Base-by-base conservation (phyloP, 2,888 invertebrate genomes). In the Tubiluchus corallicola region DNA sequence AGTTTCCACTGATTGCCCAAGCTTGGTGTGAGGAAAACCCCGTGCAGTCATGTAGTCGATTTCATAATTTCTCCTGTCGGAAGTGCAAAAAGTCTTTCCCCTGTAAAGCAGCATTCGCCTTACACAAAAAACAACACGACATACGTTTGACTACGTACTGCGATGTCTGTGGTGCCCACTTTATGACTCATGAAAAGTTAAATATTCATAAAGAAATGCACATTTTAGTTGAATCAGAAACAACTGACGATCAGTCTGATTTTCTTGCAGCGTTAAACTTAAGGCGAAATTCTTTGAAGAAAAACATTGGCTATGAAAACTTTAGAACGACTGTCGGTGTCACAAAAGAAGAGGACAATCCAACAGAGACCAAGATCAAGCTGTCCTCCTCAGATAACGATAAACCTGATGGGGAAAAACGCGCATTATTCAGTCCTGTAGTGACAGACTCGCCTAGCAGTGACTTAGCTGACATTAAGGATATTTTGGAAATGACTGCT, bases 381-480 rank as follows among this genome's bases (percentile, higher is more conserved):
- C n/a, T n/a, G n/a, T n/a, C n/a, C n/a, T n/a, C n/a, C n/a, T n/a
- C n/a, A n/a, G n/a, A n/a, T n/a, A n/a, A n/a, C n/a, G n/a, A n/a
- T n/a, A n/a, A n/a, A 5, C 37, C 38, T 20, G 42, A 46, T 1
- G 80, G 60, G 75, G 47, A 21, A 46, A 37, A 21, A 5, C 47
- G 41, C 43, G 19, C 17, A 4, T 42, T 42, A 38, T 29, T 3
- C 38, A 20, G 2, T 18, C 20, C 20, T 40, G 38, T 21, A 40
- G 41, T 16, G 48, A 44, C 4, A 39, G 20, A 3, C 41, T 43
- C 17, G 5, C 38, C n/a, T 45, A 20, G 77, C 76, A 38, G 51
- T 59, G 84, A 85, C 56, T 68, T 84, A 49, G 84, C 84, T 39
- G 84, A 84, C 56, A 83, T 85, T 50, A 80, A 79, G 59, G 79